These are phyloP conservation scores for Psammodynastes pulverulentus DNA, from an alignment of 2,113 vertebrate genomes.

Conservation along the genomic window DNA sequence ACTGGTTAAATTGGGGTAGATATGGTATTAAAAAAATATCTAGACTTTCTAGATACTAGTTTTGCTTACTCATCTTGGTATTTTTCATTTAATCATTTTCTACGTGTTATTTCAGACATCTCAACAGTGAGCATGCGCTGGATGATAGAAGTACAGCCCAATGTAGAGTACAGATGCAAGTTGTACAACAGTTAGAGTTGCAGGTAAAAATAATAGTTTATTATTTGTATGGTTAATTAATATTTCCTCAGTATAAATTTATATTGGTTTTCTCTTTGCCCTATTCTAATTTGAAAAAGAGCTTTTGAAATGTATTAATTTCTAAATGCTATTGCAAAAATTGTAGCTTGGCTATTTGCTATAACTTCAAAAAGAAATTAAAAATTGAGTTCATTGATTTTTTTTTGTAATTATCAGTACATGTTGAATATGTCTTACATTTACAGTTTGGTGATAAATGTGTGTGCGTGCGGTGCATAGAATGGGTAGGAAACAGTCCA, in stretches of 20 bases:
- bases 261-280: slow-evolving; percentile 60
- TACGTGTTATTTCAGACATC: slow-evolving; percentile 90
- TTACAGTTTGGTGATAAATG: not conserved
- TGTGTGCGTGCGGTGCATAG: not conserved
- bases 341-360: slow-evolving; percentile 52
- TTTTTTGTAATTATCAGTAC: slow-evolving; percentile 44
- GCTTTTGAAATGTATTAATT: slow-evolving; percentile 59
- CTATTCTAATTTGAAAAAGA: slow-evolving; percentile 52
- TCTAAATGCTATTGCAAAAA: slow-evolving; percentile 45
- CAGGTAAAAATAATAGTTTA: slow-evolving; percentile 86
- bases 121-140: slow-evolving; percentile 98
- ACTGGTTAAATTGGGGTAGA: slow-evolving; percentile 45
- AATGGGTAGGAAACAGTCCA: slow-evolving; percentile 30
- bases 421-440: slow-evolving; percentile 31
- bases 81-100: slow-evolving; percentile 77
- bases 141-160: slow-evolving; percentile 99
- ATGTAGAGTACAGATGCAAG: slow-evolving; percentile 99
- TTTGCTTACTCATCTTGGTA: slow-evolving; percentile 65
- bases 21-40: not conserved
- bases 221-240: slow-evolving; percentile 45
- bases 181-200: slow-evolving; percentile 99
- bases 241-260: slow-evolving; percentile 69
- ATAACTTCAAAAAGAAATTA: slow-evolving; percentile 58
- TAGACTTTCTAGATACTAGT: slow-evolving; percentile 54
- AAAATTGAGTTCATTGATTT: slow-evolving; percentile 48